Evolutionary conservation across 2,888 invertebrate genomes (phyloP).

Genomic region (Diarsia brunnea): DNA sequence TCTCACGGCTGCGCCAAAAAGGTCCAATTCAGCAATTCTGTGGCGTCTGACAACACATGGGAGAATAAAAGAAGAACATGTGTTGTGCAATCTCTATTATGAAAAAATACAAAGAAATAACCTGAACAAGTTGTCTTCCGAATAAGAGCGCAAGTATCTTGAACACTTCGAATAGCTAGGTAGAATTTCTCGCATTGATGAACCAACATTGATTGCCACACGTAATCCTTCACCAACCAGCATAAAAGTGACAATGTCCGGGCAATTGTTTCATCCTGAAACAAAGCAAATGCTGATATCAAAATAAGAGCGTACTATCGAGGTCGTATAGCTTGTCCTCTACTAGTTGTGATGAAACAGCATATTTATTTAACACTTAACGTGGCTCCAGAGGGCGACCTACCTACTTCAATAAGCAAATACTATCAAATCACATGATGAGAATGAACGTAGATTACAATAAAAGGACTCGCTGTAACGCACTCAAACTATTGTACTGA

Average conservation of each 20-base stretch:
- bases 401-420: too few species aligned
- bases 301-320: neutral
- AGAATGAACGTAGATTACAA: too few species aligned
- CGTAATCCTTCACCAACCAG: slow-evolving; percentile 23
- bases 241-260: neutral
- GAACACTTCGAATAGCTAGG: slow-evolving; percentile 18
- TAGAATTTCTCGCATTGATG: slow-evolving; percentile 43
- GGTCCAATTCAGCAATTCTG: too few species aligned
- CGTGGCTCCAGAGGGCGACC: too few species aligned
- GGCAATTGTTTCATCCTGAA: neutral
- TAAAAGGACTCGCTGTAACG: too few species aligned
- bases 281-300: neutral
- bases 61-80: neutral
- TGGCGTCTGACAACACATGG: too few species aligned
- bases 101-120: neutral
- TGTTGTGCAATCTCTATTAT: too few species aligned
- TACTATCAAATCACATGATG: too few species aligned
- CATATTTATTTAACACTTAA: too few species aligned
- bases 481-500: too few species aligned
- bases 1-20: too few species aligned
- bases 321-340: too few species aligned
- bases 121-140: slow-evolving; percentile 30
- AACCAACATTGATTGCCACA: slow-evolving; percentile 5
- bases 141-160: slow-evolving; percentile 30
- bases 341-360: neutral